Evolutionary conservation across 2,113 vertebrate genomes (phyloP).

Genomic region (Amphilophus citrinellus): DNA sequence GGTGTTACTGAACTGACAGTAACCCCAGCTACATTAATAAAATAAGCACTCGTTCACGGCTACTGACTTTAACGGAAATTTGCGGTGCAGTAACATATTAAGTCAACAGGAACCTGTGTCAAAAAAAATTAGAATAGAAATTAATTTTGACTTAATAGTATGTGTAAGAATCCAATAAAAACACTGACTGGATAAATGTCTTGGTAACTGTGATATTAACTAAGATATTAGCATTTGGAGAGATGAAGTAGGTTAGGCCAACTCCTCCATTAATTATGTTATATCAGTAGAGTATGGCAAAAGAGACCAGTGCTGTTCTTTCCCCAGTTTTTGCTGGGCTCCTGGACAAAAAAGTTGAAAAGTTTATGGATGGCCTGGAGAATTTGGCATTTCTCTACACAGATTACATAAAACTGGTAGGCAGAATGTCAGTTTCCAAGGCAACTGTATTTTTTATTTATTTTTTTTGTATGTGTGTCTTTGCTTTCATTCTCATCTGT

Average conservation of each 20-base stretch:
- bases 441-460: conserved; percentile 57
- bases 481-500: conserved; percentile 50
- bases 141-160: not conserved
- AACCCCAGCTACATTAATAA: not conserved
- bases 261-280: not conserved
- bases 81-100: not conserved
- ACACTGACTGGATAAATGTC: not conserved
- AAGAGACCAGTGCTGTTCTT: conserved; percentile 1
- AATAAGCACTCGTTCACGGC: not conserved
- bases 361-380: conserved; percentile 50
- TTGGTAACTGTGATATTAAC: not conserved
- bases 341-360: conserved; percentile 40
- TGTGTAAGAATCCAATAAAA: not conserved
- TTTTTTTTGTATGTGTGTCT: conserved; percentile 32
- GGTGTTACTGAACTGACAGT: not conserved
- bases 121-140: not conserved
- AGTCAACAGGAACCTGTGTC: not conserved
- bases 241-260: not conserved
- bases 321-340: not conserved
- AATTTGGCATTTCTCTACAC: conserved; percentile 33
- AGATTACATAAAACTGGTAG: conserved; percentile 63
- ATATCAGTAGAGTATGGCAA: conserved; percentile 16
- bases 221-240: not conserved
- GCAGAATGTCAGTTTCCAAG: conserved; percentile 68
- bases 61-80: not conserved